phyloP scores from a whole-genome alignment of 2,888 invertebrate genomes.

The Magallana nippona region DNA sequence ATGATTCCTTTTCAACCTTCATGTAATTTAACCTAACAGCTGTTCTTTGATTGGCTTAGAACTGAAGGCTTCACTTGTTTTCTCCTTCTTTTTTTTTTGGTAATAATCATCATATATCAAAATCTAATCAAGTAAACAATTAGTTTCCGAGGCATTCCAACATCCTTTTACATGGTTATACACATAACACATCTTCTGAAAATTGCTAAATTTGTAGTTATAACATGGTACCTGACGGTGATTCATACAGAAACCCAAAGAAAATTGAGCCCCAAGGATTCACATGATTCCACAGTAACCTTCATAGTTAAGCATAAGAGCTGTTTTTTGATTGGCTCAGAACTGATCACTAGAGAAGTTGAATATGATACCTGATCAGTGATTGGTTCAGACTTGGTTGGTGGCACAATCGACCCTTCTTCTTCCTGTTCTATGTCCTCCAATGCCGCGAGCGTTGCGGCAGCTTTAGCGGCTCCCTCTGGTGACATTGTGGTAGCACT shows the following conservation, averaged over 20 bases:
- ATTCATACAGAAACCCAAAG: background rate
- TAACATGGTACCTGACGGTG: background rate
- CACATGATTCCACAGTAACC: no score
- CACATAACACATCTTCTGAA: no score
- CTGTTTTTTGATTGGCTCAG: background rate
- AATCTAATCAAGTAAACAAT: no score
- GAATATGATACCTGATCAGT: background rate
- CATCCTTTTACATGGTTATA: no score
- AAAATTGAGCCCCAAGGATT: no score
- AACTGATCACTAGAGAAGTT: background rate
- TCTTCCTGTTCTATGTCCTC: constrained; percentile 64
- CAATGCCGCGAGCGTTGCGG: constrained; percentile 61
- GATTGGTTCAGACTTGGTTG: constrained; percentile 28
- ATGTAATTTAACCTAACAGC: background rate
- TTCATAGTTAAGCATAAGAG: background rate
- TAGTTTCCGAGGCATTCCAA: no score
- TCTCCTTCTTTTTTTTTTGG: no score
- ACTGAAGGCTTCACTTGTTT: background rate
- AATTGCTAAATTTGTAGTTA: background rate
- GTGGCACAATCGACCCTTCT: constrained; percentile 36
- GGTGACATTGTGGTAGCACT: constrained; percentile 69
- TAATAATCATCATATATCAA: no score
- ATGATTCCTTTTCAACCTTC: no score
- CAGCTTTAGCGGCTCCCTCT: constrained; percentile 60
- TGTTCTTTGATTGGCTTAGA: background rate